These are phyloP conservation scores for Ganaspis brasiliensis DNA, from an alignment of 2,888 invertebrate genomes.

Conservation along the genomic window DNA sequence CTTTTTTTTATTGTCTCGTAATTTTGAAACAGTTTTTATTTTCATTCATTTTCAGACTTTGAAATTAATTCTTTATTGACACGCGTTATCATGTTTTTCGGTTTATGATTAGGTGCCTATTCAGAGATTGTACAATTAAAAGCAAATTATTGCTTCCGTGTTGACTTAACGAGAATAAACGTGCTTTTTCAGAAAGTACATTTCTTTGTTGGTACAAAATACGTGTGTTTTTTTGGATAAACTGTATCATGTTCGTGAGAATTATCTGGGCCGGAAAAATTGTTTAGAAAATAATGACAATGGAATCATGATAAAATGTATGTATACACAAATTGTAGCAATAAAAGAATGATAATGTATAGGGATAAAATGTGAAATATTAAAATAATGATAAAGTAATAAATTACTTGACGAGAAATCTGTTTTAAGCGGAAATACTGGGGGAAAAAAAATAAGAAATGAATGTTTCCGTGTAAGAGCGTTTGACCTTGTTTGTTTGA, in stretches of 20 bases:
- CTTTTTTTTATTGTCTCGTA: not conserved
- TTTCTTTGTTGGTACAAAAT: not conserved
- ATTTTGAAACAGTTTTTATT: not conserved
- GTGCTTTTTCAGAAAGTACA: not conserved
- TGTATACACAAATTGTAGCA: too few species aligned
- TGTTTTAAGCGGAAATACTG: not conserved
- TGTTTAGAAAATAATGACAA: too few species aligned
- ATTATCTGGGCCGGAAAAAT: too few species aligned
- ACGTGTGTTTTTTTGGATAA: not conserved
- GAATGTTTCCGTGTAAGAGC: conserved; percentile 4
- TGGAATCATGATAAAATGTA: too few species aligned
- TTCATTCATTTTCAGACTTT: not conserved
- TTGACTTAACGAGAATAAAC: not conserved
- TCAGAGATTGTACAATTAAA: not conserved
- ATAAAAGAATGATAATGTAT: not conserved
- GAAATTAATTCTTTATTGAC: conserved; percentile 1
- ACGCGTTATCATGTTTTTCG: not conserved
- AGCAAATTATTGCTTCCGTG: not conserved
- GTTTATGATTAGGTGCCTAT: conserved; percentile 13
- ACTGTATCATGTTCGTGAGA: not conserved
- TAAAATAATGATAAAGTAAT: too few species aligned
- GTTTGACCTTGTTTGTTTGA: conserved; percentile 19
- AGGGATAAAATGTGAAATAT: too few species aligned
- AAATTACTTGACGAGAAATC: not conserved
- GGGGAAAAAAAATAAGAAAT: conserved; percentile 18